Base-by-base conservation (phyloP, 2,797 vertebrate genomes). In the Tragelaphus oryx region DNA sequence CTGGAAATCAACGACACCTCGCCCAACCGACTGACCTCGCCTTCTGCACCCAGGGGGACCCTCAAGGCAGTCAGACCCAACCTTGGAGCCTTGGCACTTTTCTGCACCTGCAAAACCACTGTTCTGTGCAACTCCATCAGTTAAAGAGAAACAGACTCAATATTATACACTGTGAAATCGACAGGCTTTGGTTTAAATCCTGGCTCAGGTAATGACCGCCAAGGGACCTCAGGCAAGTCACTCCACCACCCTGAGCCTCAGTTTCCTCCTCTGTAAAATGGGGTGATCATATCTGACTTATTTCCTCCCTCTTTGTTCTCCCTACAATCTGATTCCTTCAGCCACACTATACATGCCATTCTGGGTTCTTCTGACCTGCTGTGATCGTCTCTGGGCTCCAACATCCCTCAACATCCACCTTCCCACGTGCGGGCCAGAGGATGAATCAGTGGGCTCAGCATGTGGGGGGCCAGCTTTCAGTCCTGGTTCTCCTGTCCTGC, bases 121-220 rank as follows among this genome's bases (percentile, higher is more conserved):
- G 5, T 33, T 54, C 59, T 1, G 0, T 7, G 26, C 26, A 26
- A 28, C 7, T 8, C 33, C n/a, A 0, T 68, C 82, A 12, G 33
- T 84, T 89, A 48, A 30, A 75, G 46, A 78, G 48, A 50, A 89
- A 24, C 8, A 3, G 30, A 2, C 22, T 78, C 75, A 9, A 26
- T 54, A 55, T 55, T 4, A n/a, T 2, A 14, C 2, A 24, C 28
- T 79, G 86, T 24, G 68, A 33, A 68, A 60, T 76, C 81, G 4
- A 41, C 17, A 17, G 60, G 30, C 5, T n/a, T 52, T 18, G 44
- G 37, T 65, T 94, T 76, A 79, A 65, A 89, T 57, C 28, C 52
- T 8, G 20, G 17, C 60, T 80, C 89, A 17, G 54, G 55, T 9
- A 2, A 10, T 33, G 65, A 44, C 26, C n/a, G 55, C 89, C 5